These are phyloP conservation scores for Frankliniella fusca DNA, from an alignment of 2,888 invertebrate species.

Conservation along the genomic window DNA sequence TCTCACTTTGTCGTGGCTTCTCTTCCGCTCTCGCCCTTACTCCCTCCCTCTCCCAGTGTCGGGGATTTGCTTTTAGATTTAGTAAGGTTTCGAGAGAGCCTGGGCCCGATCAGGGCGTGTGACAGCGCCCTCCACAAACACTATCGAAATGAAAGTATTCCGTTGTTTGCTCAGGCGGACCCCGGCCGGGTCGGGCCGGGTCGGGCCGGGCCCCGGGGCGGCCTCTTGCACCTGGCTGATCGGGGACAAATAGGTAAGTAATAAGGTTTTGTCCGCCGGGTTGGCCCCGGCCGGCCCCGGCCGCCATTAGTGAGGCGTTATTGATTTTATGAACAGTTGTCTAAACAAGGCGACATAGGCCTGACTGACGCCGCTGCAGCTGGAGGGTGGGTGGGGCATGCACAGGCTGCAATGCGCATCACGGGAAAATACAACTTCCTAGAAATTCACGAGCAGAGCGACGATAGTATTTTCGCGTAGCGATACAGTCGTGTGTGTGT, in stretches of 20 bases:
- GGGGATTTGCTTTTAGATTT: conserved; percentile 19
- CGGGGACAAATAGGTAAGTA: conserved; percentile 19
- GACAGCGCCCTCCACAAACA: not conserved
- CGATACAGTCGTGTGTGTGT: too few relatives aligned
- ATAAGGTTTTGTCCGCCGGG: not conserved
- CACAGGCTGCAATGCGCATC: not conserved
- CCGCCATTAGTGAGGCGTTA: not conserved
- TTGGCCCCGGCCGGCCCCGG: not conserved
- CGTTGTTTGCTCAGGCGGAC: not conserved
- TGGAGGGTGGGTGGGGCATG: not conserved
- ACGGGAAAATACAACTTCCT: too few relatives aligned
- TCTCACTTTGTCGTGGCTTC: not conserved
- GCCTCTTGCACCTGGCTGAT: not conserved
- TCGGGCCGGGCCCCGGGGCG: not conserved
- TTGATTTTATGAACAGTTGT: not conserved
- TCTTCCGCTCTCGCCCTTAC: not conserved
- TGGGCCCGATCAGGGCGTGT: not conserved
- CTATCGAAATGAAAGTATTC: not conserved
- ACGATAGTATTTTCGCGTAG: too few relatives aligned
- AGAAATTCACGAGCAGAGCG: too few relatives aligned
- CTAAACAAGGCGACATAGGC: not conserved
- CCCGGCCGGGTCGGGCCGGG: not conserved
- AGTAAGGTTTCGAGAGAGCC: conserved; percentile 3
- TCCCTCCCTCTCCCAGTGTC: not conserved
- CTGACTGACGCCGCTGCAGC: not conserved